Evolutionary conservation across 2,888 invertebrate genomes (phyloP).

Genomic region (Eristalis tenax): DNA sequence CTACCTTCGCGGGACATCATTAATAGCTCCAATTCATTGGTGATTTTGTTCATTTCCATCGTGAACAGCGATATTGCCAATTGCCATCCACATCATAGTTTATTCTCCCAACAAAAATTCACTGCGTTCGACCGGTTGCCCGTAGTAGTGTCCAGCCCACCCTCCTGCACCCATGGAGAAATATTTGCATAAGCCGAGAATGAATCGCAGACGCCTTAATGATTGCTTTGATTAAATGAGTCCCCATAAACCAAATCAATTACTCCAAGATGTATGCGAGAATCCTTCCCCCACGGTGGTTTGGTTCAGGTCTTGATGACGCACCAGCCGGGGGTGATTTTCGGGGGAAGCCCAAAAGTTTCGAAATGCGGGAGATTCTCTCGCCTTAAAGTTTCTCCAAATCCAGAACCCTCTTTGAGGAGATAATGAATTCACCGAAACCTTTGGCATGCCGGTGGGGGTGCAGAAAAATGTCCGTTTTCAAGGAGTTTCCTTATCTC

Average conservation of each 20-base stretch:
- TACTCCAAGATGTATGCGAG: not conserved
- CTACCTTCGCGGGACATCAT: too few relatives aligned
- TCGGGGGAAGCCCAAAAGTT: not conserved
- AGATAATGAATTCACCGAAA: not conserved
- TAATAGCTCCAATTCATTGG: too few relatives aligned
- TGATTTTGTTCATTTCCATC: too few relatives aligned
- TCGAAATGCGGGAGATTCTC: not conserved
- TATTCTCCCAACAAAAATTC: too few relatives aligned
- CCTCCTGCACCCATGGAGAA: too few relatives aligned
- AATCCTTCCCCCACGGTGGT: not conserved
- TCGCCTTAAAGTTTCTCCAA: not conserved
- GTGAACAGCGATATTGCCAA: too few relatives aligned
- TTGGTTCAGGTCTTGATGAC: not conserved
- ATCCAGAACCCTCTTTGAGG: not conserved
- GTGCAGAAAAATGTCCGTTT: conserved; percentile 12
- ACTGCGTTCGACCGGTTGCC: too few relatives aligned
- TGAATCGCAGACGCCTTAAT: not conserved
- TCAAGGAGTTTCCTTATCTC: conserved; percentile 14
- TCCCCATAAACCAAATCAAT: not conserved
- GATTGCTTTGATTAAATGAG: not conserved
- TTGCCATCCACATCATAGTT: too few relatives aligned
- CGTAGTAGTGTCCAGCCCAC: too few relatives aligned
- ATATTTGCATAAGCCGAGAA: too few relatives aligned
- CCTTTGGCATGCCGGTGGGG: not conserved
- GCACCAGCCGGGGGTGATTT: too few relatives aligned